Evolutionary conservation across 2,113 vertebrate genomes (phyloP).

Genomic region (Atlantisia rogersi): DNA sequence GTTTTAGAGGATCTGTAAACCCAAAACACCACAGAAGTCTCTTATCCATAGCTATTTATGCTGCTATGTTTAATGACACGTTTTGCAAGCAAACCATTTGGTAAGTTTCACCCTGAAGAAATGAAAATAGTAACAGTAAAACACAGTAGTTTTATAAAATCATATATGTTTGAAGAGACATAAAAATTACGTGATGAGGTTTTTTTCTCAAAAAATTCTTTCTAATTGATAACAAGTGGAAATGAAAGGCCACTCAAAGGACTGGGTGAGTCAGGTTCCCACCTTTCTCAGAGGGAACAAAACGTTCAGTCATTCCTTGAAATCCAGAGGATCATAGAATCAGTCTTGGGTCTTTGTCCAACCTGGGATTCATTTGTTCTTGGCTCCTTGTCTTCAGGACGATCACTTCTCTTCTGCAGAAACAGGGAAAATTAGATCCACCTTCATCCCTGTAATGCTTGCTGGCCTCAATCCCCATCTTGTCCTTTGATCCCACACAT

Average conservation of each 20-base stretch:
- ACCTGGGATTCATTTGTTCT: conserved; percentile 2
- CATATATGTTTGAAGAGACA: neutral
- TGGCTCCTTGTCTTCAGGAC: neutral
- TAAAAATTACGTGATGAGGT: neutral
- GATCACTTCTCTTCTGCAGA: neutral
- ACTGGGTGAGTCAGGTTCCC: neutral
- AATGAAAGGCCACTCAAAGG: neutral
- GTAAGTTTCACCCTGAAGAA: neutral
- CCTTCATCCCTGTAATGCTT: neutral
- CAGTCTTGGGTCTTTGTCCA: neutral
- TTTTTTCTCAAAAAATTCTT: neutral
- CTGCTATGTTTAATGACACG: neutral
- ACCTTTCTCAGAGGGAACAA: neutral
- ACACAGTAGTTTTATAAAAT: neutral
- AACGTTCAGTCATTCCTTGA: conserved; percentile 21
- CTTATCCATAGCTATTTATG: conserved; percentile 7
- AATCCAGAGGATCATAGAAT: neutral
- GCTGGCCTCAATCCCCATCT: neutral
- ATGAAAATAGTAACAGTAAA: neutral
- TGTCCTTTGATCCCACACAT: neutral
- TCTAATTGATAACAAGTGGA: neutral
- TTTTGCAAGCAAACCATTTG: neutral
- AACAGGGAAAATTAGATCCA: neutral
- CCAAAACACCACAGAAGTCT: conserved; percentile 6
- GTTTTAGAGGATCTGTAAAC: neutral